Evolutionary conservation across 2,888 invertebrate species (phyloP), one percentile per base, ranked within the genome.

Genomic region (Carpatolechia fugitivella): DNA sequence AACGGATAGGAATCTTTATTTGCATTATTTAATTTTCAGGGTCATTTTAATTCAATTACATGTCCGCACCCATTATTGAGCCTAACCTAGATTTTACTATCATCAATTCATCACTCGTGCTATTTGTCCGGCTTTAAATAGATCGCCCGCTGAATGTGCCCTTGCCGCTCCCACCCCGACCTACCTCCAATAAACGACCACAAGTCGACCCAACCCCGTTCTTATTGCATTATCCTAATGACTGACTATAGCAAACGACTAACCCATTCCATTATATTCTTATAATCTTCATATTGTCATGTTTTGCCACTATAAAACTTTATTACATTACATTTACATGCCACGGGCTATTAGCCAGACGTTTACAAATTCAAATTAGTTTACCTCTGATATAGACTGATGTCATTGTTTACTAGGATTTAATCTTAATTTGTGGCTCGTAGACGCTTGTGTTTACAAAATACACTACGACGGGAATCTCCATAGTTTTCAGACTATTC

Each of bases 211-310:
- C 51, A 51, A 44, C 38, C 51, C 51, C 29, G 38, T 57, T 59
- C 59, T 59, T 57, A 56, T 55, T 48, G 57, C 57, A 59, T 59
- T 59, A 57, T 48, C 54, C 54, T 52, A 52, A 56, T 52, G 24
- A 6, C 24, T 6, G 54, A 52, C 44, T 11, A 41, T 29, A 41
- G 41, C 24, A 16, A 30, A 29, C 30, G 3, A 29, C 51, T 31
- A 31, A n/a, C 18, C 29, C 16, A 18, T 31, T 47, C 31, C 24
- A 44, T 40, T 41, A 16, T 41, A 41, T 41, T 41, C 40, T 10
- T 16, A 40, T 44, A 44, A 29, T 20, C 24, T 44, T 24, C 20
- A n/a, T n/a, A 16, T 38, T 14, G 40, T 41, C 10, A 14, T 41
- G 20, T 20, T 33, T 33, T 20, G 20, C 10, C 18, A 10, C 14